Base-by-base conservation (phyloP, 2,113 vertebrate species). In the Protomyctophum bolini region DNA sequence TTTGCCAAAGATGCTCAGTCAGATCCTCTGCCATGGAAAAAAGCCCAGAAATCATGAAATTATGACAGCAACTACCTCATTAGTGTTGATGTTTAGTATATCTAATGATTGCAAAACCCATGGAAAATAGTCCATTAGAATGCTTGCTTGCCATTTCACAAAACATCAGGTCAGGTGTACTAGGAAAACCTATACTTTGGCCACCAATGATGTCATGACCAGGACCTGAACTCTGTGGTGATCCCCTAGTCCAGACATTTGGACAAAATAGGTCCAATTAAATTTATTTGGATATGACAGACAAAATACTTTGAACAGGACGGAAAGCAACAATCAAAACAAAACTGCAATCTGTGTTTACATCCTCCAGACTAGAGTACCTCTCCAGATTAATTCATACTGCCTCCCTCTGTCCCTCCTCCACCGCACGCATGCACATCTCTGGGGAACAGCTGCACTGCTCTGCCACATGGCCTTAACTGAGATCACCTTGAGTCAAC, bases 21-120 rank as follows among this genome's bases (percentile, higher is more conserved):
- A 77, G 46, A 79, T 57, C 60, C 3, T 7, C 48, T 72, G 75
- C 86, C 89, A 89, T 90, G 86, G 83, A 86, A 65, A 69, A 46
- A 54, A 71, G 83, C 84, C 86, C 80, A 85, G 79, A 86, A 86
- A 80, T 75, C 66, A 80, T 73, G 73, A 59, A 83, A 79, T 77
- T 84, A 76, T 82, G 80, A 69, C 70, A 79, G 78, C 69, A 48
- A 57, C 70, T 29, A 67, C 58, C 79, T 87, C 74, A 83, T 90
- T 84, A 85, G 28, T 47, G 6, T 63, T 52, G 45, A 76, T 72
- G 61, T 73, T 82, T 29, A 29, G 49, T 58, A 70, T 77, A 75
- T 82, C 83, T 81, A 82, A 82, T 74, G 66, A 73, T 41, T 62
- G 63, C 41, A 72, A 81, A 41, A 78, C 57, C 4, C n/a, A 72